A percentile compares a stretch with the other conserved stretches of the same genome.
phyloP scores from a whole-genome alignment of 2,797 vertebrate species.

The Carduelis carduelis region DNA sequence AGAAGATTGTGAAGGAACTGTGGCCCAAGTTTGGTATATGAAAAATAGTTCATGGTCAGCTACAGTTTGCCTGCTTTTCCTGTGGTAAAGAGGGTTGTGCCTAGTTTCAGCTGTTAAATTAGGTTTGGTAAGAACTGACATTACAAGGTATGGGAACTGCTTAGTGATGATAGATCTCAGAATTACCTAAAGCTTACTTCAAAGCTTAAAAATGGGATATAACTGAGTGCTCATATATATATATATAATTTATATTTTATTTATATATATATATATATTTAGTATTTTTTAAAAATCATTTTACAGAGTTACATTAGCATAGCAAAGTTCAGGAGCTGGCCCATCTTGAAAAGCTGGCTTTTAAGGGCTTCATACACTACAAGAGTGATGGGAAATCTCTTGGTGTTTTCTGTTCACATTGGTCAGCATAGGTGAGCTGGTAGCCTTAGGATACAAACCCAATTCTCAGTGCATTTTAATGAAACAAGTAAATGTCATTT shows the following conservation, averaged over 20 bases:
- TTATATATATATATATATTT: background rate
- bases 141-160: rapidly evolving
- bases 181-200: background rate
- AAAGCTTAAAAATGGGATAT: background rate
- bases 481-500: background rate
- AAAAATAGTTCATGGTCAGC: background rate
- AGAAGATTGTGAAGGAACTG: background rate
- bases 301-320: background rate
- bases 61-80: background rate
- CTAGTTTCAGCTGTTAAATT: background rate
- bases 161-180: background rate
- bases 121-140: background rate
- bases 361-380: background rate
- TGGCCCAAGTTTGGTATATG: background rate
- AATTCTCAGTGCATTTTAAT: background rate
- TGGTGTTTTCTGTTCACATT: background rate
- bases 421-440: background rate
- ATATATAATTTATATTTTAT: background rate
- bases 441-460: background rate
- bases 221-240: background rate
- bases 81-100: background rate
- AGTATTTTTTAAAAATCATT: background rate
- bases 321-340: background rate
- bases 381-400: background rate
- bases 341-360: background rate